Evolutionary conservation across 2,113 vertebrate species (phyloP).

Genomic region (Hirundichthys speculiger): DNA sequence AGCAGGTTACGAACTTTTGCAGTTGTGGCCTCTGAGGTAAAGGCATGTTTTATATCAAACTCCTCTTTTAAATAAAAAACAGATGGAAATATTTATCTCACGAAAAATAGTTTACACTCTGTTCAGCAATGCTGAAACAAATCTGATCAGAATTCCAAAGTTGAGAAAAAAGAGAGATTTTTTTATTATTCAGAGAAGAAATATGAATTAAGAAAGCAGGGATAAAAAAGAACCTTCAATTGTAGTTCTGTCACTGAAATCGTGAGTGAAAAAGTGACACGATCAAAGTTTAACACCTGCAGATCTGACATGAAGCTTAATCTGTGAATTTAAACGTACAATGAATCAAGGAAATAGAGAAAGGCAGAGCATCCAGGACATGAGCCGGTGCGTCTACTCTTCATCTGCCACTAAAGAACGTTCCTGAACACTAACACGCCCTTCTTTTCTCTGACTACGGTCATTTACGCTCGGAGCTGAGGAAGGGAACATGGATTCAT

Average conservation of each 20-base stretch:
- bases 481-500: constrained; percentile 23
- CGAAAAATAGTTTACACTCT: constrained; percentile 30
- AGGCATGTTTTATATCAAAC: constrained; percentile 20
- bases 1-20: constrained; percentile 18
- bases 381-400: constrained; percentile 43
- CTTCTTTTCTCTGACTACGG: constrained; percentile 63
- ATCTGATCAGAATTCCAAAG: constrained; percentile 14
- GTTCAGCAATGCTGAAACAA: constrained; percentile 5
- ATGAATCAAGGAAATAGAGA: not conserved
- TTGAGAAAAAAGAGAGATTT: not conserved
- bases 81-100: constrained; percentile 40
- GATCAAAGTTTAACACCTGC: not conserved
- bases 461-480: constrained; percentile 39
- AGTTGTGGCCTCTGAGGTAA: constrained; percentile 16
- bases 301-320: not conserved
- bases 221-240: no score
- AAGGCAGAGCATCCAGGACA: constrained; percentile 14
- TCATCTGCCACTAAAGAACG: constrained; percentile 72
- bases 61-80: constrained; percentile 50
- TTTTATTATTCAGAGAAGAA: constrained; percentile 14
- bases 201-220: no score
- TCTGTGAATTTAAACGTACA: not conserved
- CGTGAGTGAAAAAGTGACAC: no score
- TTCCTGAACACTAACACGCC: constrained; percentile 73
- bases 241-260: no score